Conservation (phyloP, 2,888 invertebrate genomes). For the Aspidiotus destructor region DNA sequence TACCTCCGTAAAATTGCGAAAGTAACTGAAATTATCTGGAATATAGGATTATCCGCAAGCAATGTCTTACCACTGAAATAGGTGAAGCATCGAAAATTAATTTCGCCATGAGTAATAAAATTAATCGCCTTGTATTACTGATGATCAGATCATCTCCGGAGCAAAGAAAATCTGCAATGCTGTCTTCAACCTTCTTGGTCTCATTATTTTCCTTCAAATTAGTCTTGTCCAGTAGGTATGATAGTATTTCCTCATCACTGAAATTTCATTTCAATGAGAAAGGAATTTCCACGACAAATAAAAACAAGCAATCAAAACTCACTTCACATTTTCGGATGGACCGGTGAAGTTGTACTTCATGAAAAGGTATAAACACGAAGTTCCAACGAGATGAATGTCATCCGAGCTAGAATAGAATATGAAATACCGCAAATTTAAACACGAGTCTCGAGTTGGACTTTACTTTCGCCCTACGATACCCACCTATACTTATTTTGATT, state of each 20-base stretch:
- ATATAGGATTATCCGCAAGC: not conserved
- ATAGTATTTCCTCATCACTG: not conserved
- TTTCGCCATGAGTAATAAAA: conserved; percentile 42
- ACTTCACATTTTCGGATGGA: not conserved
- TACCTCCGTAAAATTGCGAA: not conserved
- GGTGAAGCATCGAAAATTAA: conserved; percentile 41
- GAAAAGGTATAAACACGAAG: not conserved
- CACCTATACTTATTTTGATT: too few species aligned
- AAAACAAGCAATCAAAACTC: not conserved
- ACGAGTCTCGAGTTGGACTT: too few species aligned
- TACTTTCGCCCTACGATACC: too few species aligned
- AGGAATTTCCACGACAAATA: not conserved
- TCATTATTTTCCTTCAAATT: not conserved
- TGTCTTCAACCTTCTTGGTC: conserved; percentile 7
- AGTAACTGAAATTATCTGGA: not conserved
- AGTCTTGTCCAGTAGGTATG: not conserved
- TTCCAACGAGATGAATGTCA: not conserved
- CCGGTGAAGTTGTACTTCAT: not conserved
- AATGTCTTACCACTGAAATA: not conserved
- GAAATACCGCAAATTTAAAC: too few species aligned
- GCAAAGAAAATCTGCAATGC: conserved; percentile 6
- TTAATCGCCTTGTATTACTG: conserved; percentile 2
- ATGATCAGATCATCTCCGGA: conserved; percentile 15
- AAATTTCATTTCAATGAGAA: not conserved
- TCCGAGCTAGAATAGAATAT: not conserved